A percentile compares a stretch with the other conserved stretches of the same genome.
phyloP scores from a whole-genome alignment of 2,113 vertebrate genomes.

The Apaloderma vittatum region DNA sequence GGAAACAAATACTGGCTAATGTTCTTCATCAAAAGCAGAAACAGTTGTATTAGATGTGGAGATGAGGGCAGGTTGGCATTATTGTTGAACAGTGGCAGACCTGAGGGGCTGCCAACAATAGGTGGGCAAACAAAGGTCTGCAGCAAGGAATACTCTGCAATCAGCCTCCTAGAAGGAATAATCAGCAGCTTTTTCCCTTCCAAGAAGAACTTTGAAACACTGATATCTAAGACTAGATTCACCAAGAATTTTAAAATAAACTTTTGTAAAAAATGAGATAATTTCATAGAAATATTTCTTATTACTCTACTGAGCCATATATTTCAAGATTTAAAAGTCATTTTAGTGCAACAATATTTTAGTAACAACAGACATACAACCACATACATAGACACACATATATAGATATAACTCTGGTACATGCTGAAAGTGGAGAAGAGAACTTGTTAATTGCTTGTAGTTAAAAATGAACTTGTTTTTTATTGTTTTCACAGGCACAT shows the following conservation, averaged over 20 bases:
- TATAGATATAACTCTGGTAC: neutral
- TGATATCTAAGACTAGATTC: neutral
- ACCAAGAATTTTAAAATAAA: neutral
- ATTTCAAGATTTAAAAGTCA: neutral
- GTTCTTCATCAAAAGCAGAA: neutral
- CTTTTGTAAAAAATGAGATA: neutral
- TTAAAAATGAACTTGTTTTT: neutral
- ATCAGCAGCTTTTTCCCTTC: neutral
- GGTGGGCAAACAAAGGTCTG: neutral
- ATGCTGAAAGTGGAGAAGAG: neutral
- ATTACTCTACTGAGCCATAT: neutral
- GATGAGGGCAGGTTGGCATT: neutral
- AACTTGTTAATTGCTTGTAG: neutral
- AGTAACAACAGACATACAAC: neutral
- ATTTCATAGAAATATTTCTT: neutral
- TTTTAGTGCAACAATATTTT: neutral
- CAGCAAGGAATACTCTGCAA: neutral
- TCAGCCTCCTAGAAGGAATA: neutral
- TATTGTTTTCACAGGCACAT: neutral
- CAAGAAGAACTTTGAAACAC: neutral
- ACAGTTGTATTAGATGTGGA: neutral
- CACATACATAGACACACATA: rapidly evolving
- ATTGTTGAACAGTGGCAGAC: neutral
- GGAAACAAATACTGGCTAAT: neutral
- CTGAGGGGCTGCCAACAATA: rapidly evolving